phyloP scores from a whole-genome alignment of 2,113 vertebrate species.

The Ciconia boyciana region DNA sequence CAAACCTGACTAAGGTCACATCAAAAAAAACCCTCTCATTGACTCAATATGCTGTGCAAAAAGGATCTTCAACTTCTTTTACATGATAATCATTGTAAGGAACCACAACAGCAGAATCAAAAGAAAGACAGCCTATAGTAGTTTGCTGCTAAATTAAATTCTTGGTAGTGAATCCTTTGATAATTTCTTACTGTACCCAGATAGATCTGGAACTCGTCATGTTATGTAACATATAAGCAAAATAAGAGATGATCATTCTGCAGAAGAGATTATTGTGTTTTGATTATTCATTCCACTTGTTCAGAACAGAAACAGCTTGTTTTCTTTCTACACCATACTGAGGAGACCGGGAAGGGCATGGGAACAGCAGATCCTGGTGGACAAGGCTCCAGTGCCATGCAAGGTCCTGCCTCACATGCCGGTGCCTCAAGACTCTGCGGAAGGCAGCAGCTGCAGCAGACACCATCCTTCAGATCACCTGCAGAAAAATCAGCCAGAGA shows the following conservation, averaged over 20 bases:
- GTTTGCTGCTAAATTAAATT: background rate
- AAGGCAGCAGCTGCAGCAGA: background rate
- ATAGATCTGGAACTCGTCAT: background rate
- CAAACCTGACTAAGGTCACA: background rate
- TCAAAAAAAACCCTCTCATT: background rate
- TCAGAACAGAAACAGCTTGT: background rate
- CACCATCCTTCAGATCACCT: background rate
- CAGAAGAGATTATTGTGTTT: background rate
- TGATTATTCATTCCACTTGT: background rate
- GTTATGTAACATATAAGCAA: background rate
- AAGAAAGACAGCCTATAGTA: background rate
- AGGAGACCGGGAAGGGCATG: accelerated
- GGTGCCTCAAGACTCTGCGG: accelerated
- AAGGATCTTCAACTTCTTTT: background rate
- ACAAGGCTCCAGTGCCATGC: background rate
- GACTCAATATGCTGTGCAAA: background rate
- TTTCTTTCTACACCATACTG: background rate
- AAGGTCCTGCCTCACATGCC: background rate
- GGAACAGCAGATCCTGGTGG: background rate
- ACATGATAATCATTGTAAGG: background rate
- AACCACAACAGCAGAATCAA: background rate
- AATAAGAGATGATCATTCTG: background rate
- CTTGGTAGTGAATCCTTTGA: background rate
- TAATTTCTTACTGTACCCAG: background rate
- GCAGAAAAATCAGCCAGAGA: background rate